phyloP scores from a whole-genome alignment of 1,140 invertebrate species.

The Oryctes rhinoceros region DNA sequence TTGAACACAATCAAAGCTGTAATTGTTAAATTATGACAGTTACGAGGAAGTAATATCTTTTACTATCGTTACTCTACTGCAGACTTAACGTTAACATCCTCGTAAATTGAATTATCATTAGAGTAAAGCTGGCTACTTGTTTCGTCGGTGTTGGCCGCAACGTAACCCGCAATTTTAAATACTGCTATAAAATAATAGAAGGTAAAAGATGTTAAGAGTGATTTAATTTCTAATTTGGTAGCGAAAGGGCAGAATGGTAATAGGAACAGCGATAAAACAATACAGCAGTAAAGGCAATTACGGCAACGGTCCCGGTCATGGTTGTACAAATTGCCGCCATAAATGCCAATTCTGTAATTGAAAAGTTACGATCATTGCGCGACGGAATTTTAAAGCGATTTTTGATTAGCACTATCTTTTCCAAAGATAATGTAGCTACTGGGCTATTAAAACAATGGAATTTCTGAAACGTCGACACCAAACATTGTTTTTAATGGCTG shows the following conservation, averaged over 20 bases:
- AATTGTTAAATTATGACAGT: too few relatives aligned
- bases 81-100: background rate
- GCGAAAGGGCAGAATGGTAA: background rate
- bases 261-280: background rate
- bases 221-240: constrained; percentile 30
- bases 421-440: background rate
- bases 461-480: too few relatives aligned
- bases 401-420: background rate
- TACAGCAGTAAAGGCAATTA: constrained; percentile 19
- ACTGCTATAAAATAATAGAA: background rate
- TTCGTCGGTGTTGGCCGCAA: background rate
- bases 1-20: too few relatives aligned
- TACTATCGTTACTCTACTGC: background rate
- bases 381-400: constrained; percentile 4
- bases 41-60: background rate
- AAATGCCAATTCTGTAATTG: constrained; percentile 29
- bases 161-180: background rate
- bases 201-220: constrained; percentile 25
- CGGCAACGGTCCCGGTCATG: background rate
- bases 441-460: too few relatives aligned
- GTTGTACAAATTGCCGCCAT: constrained; percentile 28
- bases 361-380: constrained; percentile 14
- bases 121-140: background rate
- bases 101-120: constrained; percentile 6
- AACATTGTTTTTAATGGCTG: too few relatives aligned